Base-by-base conservation (phyloP, 1,140 invertebrate species). In the Drosophila mojavensis region DNA sequence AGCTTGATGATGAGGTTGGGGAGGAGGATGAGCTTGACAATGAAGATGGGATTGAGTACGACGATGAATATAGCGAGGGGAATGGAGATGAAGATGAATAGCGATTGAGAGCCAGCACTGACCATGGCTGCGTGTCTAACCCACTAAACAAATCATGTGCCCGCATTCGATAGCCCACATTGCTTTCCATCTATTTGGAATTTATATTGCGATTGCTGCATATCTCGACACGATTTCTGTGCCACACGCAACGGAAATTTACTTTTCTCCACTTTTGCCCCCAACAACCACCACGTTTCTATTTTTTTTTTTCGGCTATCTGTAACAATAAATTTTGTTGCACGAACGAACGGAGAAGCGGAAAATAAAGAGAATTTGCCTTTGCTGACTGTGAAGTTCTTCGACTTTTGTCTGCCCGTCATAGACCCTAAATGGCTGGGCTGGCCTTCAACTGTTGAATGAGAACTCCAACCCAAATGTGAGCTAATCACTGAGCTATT, bases 251-350 rank as follows among this genome's bases (percentile, higher is more conserved):
- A 60, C 50, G 58, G 59, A 64, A 59, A 69, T 78, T 62, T 51
- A 36, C 45, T 70, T 70, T 67, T 39, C 58, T 56, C 43, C 60
- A 64, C 43, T 67, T n/a, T 43, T 24, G 28, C 10, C 5, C 30
- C 33, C 28, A 30, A 30, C 28, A 26, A 1, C 17, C 33, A 63
- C 28, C 20, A 54, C 62, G 64, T 61, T 43, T 45, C n/a, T 15
- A n/a, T 47, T 45, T 41, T 11, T 41, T 41, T 43, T 47, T 47
- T 47, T 47, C 15, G 60, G 39, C 67, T 67, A 80, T 66, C 63
- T 76, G 61, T 78, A 75, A 66, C 76, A 76, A 78, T 78, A 78
- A 75, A 78, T 78, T 78, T 75, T 26, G 56, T 41, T 47, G 39
- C 64, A 43, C 26, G 48, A 30, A 68, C 24, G n/a, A 0, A 45